Evolutionary conservation across 2,113 vertebrate genomes (phyloP).

Genomic region (Pipa parva): DNA sequence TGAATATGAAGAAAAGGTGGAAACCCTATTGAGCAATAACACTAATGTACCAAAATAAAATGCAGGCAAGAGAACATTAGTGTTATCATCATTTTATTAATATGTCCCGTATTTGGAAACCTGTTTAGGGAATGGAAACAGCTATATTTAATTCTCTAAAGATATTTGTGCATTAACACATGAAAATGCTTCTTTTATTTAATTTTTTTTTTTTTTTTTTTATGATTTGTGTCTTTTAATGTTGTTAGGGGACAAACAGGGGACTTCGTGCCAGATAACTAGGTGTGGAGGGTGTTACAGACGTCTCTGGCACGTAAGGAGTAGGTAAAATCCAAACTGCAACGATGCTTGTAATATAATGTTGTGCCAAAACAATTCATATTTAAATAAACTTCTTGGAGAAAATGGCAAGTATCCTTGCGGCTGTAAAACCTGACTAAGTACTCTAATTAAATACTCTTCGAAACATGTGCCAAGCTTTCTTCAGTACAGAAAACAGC

Average conservation of each 20-base stretch:
- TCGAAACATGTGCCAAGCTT: constrained; percentile 11
- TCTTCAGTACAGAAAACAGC: constrained; percentile 6
- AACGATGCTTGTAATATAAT: neutral
- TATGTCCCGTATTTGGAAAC: too few relatives aligned
- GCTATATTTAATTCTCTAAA: too few relatives aligned
- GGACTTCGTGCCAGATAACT: neutral
- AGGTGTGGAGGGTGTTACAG: neutral
- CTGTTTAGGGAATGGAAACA: too few relatives aligned
- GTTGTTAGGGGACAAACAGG: neutral
- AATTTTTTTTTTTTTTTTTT: too few relatives aligned
- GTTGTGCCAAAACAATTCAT: neutral
- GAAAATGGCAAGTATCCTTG: neutral
- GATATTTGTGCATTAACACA: too few relatives aligned
- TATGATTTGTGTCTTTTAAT: neutral
- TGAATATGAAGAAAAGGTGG: too few relatives aligned
- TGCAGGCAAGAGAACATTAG: too few relatives aligned
- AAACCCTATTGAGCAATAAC: too few relatives aligned
- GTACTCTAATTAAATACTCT: neutral
- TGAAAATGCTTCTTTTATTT: too few relatives aligned
- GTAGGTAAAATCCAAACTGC: neutral
- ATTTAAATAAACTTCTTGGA: neutral
- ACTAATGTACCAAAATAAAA: too few relatives aligned
- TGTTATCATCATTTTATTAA: too few relatives aligned
- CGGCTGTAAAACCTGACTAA: neutral
- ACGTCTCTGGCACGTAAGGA: neutral